Evolutionary conservation across 2,797 vertebrate species (phyloP), one percentile per base, ranked within the genome.

Genomic region (Rhabdomys pumilio): DNA sequence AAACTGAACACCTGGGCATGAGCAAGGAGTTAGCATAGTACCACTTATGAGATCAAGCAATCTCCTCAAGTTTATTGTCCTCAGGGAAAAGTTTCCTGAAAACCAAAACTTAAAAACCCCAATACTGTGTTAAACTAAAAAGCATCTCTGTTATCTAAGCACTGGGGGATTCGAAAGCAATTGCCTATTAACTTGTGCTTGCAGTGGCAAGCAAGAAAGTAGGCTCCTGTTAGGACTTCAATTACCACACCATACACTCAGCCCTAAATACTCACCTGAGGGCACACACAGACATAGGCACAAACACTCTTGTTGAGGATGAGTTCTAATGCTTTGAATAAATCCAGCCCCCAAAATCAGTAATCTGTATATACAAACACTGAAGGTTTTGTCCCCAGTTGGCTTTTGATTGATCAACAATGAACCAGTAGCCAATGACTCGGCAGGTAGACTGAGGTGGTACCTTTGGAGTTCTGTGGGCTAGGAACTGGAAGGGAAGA

Each of bases 91-190:
- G 6, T 53, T 79, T 80, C 90, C 47, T 75, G 13, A 17, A 69
- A 97, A 88, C 47, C 29, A 91, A 77, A 65, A 14, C 72, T 90
- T 82, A 41, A 86, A 93, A 96, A 53, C 0, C 0, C 1, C 53
- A 77, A 87, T 17, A 96, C 50, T 86, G 89, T 95, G 20, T 87
- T 96, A 84, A 94, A 90, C 72, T 80, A 77, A 59, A 95, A 97
- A 75, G 22, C 84, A 81, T 75, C 24, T 34, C 87, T 84, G 14
- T 4, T 53, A 79, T 67, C 61, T 53, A 96, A 65, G n/a, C 44
- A 76, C 63, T 59, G 31, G 38, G 19, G 67, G 17, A n/a, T 91
- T 50, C 93, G 83, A 73, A 95, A 79, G 75, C 1, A 84, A 86
- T 41, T 31, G 38, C 47, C 63, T 94, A 91, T 61, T 69, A 50